Evolutionary conservation across 2,113 vertebrate genomes (phyloP).

Genomic region (Poicephalus gulielmi): DNA sequence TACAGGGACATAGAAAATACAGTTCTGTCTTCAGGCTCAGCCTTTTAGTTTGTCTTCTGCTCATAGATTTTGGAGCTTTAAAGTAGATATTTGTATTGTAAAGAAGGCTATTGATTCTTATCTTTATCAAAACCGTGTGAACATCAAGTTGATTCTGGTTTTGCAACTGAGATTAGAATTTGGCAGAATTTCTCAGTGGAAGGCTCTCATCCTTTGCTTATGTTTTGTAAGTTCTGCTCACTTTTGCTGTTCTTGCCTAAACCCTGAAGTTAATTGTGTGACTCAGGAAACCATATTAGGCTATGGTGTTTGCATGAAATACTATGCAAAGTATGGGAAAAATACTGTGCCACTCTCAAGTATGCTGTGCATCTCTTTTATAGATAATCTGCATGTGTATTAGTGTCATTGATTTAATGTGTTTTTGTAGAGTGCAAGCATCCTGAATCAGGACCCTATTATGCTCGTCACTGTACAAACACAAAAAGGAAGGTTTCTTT

Average conservation of each 20-base stretch:
- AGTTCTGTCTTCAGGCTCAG: neutral
- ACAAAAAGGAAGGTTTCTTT: constrained; percentile 67
- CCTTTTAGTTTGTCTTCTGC: constrained; percentile 11
- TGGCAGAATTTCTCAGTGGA: constrained; percentile 6
- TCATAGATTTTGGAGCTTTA: neutral
- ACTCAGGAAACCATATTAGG: neutral
- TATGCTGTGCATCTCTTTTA: neutral
- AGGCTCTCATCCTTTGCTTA: neutral
- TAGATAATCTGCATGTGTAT: constrained; percentile 41
- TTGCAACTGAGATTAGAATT: neutral
- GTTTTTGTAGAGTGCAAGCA: constrained; percentile 58
- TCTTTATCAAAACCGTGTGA: neutral
- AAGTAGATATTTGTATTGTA: neutral
- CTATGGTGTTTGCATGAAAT: neutral
- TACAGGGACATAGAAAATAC: neutral
- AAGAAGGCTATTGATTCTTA: neutral
- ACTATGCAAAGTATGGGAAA: neutral
- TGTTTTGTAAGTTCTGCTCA: neutral
- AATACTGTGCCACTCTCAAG: neutral
- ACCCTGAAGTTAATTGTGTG: neutral
- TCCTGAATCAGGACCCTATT: constrained; percentile 65
- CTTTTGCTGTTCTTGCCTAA: neutral
- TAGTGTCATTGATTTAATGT: constrained; percentile 55
- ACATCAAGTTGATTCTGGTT: neutral
- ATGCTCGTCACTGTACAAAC: constrained; percentile 62